phyloP scores from a whole-genome alignment of 2,888 invertebrate species.

The Drosophila picticornis region DNA sequence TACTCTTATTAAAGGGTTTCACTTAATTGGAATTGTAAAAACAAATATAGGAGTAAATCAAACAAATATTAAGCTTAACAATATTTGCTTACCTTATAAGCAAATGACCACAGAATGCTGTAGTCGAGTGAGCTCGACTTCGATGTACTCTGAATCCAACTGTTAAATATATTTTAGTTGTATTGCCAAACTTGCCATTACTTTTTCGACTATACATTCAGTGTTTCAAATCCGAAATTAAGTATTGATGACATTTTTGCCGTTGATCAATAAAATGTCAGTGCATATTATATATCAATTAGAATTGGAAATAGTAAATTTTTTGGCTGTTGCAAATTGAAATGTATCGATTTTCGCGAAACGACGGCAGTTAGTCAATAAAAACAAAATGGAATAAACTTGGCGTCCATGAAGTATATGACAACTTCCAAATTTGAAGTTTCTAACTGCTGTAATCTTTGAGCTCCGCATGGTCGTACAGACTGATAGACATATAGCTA shows the following conservation, averaged over 20 bases:
- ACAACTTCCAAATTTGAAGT: not conserved
- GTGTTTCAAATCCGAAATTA: not conserved
- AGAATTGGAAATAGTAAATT: not conserved
- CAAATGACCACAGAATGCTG: too few species aligned
- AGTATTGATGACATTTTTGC: not conserved
- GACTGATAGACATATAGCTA: not conserved
- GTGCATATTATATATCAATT: not conserved
- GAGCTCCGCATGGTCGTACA: not conserved
- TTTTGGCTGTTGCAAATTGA: not conserved
- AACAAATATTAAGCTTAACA: not conserved
- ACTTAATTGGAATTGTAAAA: not conserved
- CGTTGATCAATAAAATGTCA: not conserved
- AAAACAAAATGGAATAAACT: not conserved
- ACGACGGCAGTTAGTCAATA: not conserved
- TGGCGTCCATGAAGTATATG: not conserved
- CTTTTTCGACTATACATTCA: not conserved
- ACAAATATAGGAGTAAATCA: not conserved
- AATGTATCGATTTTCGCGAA: not conserved
- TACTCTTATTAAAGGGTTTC: too few species aligned
- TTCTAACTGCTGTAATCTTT: accelerated
- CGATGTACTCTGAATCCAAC: not conserved
- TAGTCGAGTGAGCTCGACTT: not conserved
- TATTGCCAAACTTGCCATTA: not conserved
- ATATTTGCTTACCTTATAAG: not conserved
- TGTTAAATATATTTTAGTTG: not conserved